Percentiles rank a stretch among this genome's conserved stretches.
These are phyloP conservation scores for Martes martes DNA, from an alignment of 2,113 vertebrate species.

Conservation along the genomic window DNA sequence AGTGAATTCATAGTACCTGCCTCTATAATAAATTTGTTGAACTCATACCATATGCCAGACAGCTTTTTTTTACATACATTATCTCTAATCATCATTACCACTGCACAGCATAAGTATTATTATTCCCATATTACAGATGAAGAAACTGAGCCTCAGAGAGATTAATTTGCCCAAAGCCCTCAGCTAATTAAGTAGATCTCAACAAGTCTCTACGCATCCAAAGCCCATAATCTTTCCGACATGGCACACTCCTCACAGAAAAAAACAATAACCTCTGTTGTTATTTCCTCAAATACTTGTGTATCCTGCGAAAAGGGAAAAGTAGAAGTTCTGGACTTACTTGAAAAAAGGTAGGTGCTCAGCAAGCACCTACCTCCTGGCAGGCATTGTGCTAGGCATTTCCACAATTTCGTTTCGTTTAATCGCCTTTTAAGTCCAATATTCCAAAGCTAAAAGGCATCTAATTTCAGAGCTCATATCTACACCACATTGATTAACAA, in stretches of 20 bases:
- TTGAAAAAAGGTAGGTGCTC: background rate
- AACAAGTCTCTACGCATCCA: background rate
- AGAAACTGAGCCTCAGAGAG: constrained; percentile 42
- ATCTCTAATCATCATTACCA: background rate
- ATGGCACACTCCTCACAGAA: background rate
- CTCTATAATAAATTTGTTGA: background rate
- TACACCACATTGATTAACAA: background rate
- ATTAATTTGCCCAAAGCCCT: background rate
- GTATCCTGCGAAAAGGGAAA: background rate
- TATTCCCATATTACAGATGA: constrained; percentile 37
- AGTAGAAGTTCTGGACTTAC: background rate
- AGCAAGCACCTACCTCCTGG: background rate
- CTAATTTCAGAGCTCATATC: background rate
- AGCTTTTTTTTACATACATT: background rate
- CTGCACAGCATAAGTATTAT: background rate
- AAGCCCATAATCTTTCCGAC: background rate
- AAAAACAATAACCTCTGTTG: background rate
- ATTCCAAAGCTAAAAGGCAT: background rate
- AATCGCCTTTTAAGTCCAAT: background rate
- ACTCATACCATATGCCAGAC: background rate
- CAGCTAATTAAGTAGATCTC: background rate
- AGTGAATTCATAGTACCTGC: background rate
- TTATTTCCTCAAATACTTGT: background rate
- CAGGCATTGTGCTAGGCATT: background rate
- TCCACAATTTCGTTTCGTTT: background rate